These are phyloP conservation scores for Campoplex capitator DNA, from an alignment of 2,888 invertebrate genomes.

Conservation along the genomic window DNA sequence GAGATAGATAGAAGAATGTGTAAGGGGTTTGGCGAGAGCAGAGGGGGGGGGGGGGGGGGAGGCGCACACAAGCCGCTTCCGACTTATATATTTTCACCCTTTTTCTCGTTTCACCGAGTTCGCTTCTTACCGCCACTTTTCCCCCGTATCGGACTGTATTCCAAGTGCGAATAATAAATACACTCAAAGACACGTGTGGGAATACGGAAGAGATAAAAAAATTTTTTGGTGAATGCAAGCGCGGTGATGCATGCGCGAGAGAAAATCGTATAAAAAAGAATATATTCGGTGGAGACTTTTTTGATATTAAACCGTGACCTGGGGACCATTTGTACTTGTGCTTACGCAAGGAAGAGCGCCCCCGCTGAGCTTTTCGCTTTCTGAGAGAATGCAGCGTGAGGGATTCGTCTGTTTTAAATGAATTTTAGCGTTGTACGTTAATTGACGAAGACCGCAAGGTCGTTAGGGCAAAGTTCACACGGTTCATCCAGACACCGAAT, in stretches of 20 bases:
- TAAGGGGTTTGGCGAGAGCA: constrained; percentile 10
- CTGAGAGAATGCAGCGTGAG: not conserved
- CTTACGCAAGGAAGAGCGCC: not conserved
- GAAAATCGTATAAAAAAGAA: not conserved
- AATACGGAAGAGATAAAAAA: constrained; percentile 4
- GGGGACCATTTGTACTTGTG: not conserved
- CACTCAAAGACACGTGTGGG: not conserved
- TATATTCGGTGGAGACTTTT: constrained; percentile 3
- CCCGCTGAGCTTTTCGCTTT: not conserved
- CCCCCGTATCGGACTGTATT: constrained; percentile 9
- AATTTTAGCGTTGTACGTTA: constrained; percentile 54
- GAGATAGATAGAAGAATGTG: constrained; percentile 18
- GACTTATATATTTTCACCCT: constrained; percentile 53
- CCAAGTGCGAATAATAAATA: not conserved
- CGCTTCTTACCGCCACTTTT: constrained; percentile 24
- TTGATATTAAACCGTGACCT: not conserved
- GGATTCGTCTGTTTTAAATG: constrained; percentile 51
- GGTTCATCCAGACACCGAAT: constrained; percentile 28
- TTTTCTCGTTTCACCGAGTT: not conserved
- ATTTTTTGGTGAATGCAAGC: not conserved
- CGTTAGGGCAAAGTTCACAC: constrained; percentile 51
- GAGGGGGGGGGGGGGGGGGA: too few species aligned
- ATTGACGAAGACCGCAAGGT: constrained; percentile 60
- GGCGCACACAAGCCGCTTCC: constrained; percentile 19
- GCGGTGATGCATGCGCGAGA: not conserved